These are phyloP conservation scores for Nipponia nippon DNA, from an alignment of 2,113 vertebrate genomes.

Conservation along the genomic window DNA sequence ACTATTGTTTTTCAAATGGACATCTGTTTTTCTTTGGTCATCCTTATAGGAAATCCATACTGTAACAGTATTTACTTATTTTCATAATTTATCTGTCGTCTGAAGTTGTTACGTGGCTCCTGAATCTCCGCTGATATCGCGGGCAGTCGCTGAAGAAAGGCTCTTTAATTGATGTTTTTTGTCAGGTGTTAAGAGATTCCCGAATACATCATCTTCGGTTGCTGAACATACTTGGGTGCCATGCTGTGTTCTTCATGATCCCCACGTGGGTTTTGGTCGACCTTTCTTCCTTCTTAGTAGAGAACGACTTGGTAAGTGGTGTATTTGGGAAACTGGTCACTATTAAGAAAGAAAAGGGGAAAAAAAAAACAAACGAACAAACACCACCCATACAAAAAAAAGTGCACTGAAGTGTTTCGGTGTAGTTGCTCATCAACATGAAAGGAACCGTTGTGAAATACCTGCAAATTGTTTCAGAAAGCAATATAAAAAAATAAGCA, in stretches of 20 bases:
- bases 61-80: neutral
- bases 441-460: constrained; percentile 22
- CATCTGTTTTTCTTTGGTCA: neutral
- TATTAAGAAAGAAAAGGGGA: neutral
- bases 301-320: constrained; percentile 89
- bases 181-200: constrained; percentile 91
- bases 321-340: neutral
- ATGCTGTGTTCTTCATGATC: constrained; percentile 95
- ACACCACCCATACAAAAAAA: neutral
- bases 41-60: neutral
- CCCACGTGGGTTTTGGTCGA: constrained; percentile 96
- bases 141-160: neutral
- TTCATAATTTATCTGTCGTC: neutral
- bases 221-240: constrained; percentile 92
- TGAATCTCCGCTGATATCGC: fast-evolving
- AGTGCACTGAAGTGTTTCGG: neutral
- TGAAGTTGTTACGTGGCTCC: neutral
- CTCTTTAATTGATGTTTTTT: neutral
- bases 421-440: neutral
- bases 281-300: constrained; percentile 90
- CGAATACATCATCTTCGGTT: constrained; percentile 90
- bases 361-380: neutral
- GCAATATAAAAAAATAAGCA: fast-evolving
- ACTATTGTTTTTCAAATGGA: neutral
- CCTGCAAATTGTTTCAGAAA: neutral